Base-by-base conservation (phyloP, 37 sponge, comb jelly and placozoan species). In the Tethya wilhelma region DNA sequence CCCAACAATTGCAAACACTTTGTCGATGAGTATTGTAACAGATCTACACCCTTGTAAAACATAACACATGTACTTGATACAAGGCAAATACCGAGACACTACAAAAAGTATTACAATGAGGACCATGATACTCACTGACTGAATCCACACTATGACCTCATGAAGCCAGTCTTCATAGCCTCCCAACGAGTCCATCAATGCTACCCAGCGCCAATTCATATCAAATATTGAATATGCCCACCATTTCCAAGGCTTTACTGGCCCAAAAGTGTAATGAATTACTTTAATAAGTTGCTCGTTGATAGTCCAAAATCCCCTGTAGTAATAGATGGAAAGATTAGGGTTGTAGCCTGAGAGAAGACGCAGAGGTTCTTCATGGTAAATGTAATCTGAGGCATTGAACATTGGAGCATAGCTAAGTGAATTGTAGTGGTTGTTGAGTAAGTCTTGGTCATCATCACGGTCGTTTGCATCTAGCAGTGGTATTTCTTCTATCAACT, bases 221-320 rank as follows among this genome's bases (percentile, higher is more conserved):
- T 71, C 72, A 40, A 69, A 81, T 20, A 81, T 22, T 2, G 64
- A 45, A 34, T 26, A 37, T 28, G 44, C 42, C 73, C 73, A 81
- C 82, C 82, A 81, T 32, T 40, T 63, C 64, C 64, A 63, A 20
- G 82, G 82, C 73, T 81, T 81, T 0, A 81, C 25, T 41, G 82
- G 72, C n/a, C 79, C 79, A 8, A 65, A 55, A 25, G 82, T 81
- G 71, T 71, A 72, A 45, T 81, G 82, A 11, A 81, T 17, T 1
- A 81, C 44, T 5, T 56, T 42, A 2, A 57, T 3, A n/a, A 7
- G 46, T 0, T 60, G 11, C 37, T 0, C 46, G 0, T 64, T 64
- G 12, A 72, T 0, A 5, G 2, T 7, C 82, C 82, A 72, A 0
- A 17, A 11, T 5, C 36, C n/a, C 22, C 38, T 19, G 4, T 32